Evolutionary conservation across 2,888 invertebrate species (phyloP), one percentile per base, ranked within the genome.

Genomic region (Parochlus steinenii): DNA sequence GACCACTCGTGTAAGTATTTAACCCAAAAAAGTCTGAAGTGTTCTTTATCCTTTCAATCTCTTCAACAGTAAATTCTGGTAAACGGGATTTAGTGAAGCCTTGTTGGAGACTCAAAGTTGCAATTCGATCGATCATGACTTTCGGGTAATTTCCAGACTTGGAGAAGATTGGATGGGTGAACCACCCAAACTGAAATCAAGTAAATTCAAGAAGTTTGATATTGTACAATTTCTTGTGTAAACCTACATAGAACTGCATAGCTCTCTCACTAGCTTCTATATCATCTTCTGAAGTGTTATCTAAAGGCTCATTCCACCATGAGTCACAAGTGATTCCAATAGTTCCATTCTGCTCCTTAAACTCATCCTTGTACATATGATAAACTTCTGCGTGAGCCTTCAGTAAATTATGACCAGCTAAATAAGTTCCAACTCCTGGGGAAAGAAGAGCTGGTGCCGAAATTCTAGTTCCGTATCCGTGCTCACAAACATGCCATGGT

Each of bases 321-420:
- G 46, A 45, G 24, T 46, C 47, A 6, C 52, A 31, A 1, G 49
- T 46, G 3, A 54, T 47, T 7, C 53, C 54, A 18, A 54, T 35
- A 38, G 48, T 47, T n/a, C 58, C 61, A 3, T 40, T 36, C 30
- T 55, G 50, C 1, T 48, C 31, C 20, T 50, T 58, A 42, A 55
- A 64, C n/a, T 59, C 54, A 7, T 51, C 48, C 15, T 52, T 51
- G 34, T 64, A 65, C 3, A 57, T 42, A 10, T 53, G 50, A 43
- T 62, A 65, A 0, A 58, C 59, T 15, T 47, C 52, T 7, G 64
- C 63, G 47, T 79, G 75, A 1, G 71, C 68, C 10, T 59, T 29
- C 0, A 63, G 44, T 18, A 68, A 53, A 16, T 61, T 52, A 43
- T 64, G 63, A 14, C 59, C 59, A 35, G 66, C 66, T 5, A 63